Base-by-base conservation (phyloP, 2,888 invertebrate species). In the Idaea aversata region DNA sequence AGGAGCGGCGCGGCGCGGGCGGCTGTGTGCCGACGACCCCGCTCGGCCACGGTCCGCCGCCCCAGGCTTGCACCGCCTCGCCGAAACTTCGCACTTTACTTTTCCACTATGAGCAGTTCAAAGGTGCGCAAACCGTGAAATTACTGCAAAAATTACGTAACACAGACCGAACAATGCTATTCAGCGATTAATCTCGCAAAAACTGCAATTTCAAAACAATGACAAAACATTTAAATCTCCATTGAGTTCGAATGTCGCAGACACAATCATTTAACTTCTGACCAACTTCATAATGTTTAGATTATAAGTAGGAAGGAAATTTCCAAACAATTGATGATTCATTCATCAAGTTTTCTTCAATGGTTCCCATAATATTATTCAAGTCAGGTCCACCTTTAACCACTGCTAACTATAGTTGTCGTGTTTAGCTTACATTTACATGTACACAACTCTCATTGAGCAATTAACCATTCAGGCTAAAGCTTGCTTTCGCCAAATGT, bases 41-140 rank as follows among this genome's bases (percentile, higher is more conserved):
- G 85, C 75, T 71, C 80, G 77, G 85, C 83, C 80, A 86, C 85
- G 88, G 78, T 87, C 84, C 86, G 82, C 81, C 86, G 90, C 86
- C 78, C 84, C 81, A 86, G 78, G 83, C 82, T 81, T 79, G 82
- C 84, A 78, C 83, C 83, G 82, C 82, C 82, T 86, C 88, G 90
- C 91, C 91, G 88, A 93, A 93, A 90, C 92, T 91, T 91, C 83
- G 90, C 91, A 90, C 91, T 91, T 90, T 88, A 89, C 90, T 91
- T 90, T 90, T 88, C 89, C 86, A 89, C 87, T 85, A 90, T 88
- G 86, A 88, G 88, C 86, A 83, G 85, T 82, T 82, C 84, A 82
- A 81, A 84, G 82, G 81, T 80, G 83, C 88, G 83, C 83, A 76
- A 85, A 80, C 90, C 92, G 89, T 91, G 90, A 91, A 92, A 92